Base-by-base conservation (phyloP, 2,113 vertebrate species). In the Perccottus glenii region DNA sequence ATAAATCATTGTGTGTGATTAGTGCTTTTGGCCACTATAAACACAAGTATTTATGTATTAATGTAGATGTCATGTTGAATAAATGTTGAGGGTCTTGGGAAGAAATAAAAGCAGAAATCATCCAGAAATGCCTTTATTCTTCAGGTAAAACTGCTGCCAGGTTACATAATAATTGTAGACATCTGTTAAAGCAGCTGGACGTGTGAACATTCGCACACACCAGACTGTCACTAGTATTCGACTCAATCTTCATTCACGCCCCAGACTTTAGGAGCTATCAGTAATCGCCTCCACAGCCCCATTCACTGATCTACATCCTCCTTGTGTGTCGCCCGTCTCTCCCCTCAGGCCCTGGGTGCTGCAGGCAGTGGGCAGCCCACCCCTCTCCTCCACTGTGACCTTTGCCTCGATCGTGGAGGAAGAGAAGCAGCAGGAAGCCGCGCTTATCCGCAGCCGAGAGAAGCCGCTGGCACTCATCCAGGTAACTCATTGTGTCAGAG, bases 381-480 rank as follows among this genome's bases (percentile, higher is more conserved):
- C 93, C 6, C 78, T 86, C 5, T 60, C 84, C 50, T 86, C 81
- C 33, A 82, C 90, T 3, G 89, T 98, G 73, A 95, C 95, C 67
- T 99, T 99, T 77, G 95, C 97, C 47, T 92, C 96, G 52, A 99
- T 99, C 16, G 90, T 99, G 70, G 96, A 99, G 78, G 96, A 99
- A 74, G 96, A 98, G 75, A 94, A 92, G 64, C 94, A 97, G 75
- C 97, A 98, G 86, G 95, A 99, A 88, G 98, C 96, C 1, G 97
- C 98, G 2, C 92, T 98, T 53, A 93, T 96, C 83, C 93, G 95
- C 80, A 98, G 95, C 80, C 93, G 97, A 76, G 98, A 98, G 82
- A 99, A 98, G 81, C 96, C 96, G 35, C 93, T 99, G 90, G 96
- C 96, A 0, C 92, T 98, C 81, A 98, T 99, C 84, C 98, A 98